Evolutionary conservation across 2,113 vertebrate species (phyloP), one percentile per base, ranked within the genome.

Genomic region (Terrapene triunguis): DNA sequence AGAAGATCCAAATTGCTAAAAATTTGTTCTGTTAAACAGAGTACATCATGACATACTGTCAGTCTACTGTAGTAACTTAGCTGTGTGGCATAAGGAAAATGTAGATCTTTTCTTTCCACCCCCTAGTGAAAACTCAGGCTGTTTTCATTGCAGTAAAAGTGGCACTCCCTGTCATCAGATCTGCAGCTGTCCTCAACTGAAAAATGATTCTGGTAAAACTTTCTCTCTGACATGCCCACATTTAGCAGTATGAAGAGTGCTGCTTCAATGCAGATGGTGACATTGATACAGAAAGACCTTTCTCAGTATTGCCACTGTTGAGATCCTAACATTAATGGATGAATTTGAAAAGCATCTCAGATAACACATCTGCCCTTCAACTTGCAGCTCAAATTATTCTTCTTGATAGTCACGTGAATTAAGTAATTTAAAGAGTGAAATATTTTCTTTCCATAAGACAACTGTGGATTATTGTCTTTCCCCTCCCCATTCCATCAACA

Each of bases 381-480:
- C 85, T 95, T 80, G 92, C 85, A 95, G 82, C 86, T 91, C 85
- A 82, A 91, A 95, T 95, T 25, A 94, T 81, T 96, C 86, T 83
- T 97, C 94, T 79, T 81, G 90, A 89, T 95, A 94, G 88, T 93
- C 88, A 44, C 93, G 94, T 90, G 91, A 93, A 93, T 94, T 97
- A 97, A 97, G 96, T 91, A 96, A 97, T 97, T 94, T 95, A 89
- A 94, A 93, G 93, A 80, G 85, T 48, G 95, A 94, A 89, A 95
- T 95, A 80, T 54, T 94, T 96, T 94, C 92, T 94, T 96, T 95
- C 89, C 96, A 86, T 91, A 84, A 97, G 95, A 96, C 89, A 96
- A 69, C 83, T 82, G 91, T 79, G n/a, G 79, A 82, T 83, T 94
- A 92, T 59, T 94, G 81, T 86, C 65, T 85, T 96, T 88, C 92